A percentile compares a stretch with the other conserved stretches of the same genome.
Evolutionary conservation across 2,888 invertebrate genomes (phyloP).

Genomic region (Caradrina clavipalpis): DNA sequence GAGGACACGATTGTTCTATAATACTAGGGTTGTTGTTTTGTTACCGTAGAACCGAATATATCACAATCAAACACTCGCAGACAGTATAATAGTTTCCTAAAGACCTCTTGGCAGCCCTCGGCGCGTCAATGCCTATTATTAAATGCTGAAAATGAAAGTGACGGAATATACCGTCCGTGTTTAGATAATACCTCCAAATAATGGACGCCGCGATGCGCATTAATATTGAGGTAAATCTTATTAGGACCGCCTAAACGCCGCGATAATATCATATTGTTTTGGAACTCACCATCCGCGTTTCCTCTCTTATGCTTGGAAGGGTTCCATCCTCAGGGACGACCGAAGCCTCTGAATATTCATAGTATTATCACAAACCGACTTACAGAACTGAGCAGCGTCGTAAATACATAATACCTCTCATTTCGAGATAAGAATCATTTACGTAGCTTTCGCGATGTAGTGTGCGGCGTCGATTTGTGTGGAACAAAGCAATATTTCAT

Average conservation of each 20-base stretch:
- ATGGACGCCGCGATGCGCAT: slow-evolving; percentile 89
- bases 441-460: slow-evolving; percentile 66
- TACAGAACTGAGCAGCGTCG: slow-evolving; percentile 83
- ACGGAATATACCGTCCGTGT: slow-evolving; percentile 77
- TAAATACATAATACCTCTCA: slow-evolving; percentile 83
- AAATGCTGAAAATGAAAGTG: slow-evolving; percentile 76
- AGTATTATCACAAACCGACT: slow-evolving; percentile 88
- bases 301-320: slow-evolving; percentile 89
- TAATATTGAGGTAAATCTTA: slow-evolving; percentile 91
- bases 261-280: slow-evolving; percentile 91
- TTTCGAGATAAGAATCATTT: slow-evolving; percentile 77
- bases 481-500: slow-evolving; percentile 61
- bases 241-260: slow-evolving; percentile 89
- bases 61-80: slow-evolving; percentile 68
- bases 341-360: slow-evolving; percentile 87
- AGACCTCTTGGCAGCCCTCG: slow-evolving; percentile 68
- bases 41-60: slow-evolving; percentile 75
- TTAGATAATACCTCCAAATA: slow-evolving; percentile 88
- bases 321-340: slow-evolving; percentile 86
- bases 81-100: slow-evolving; percentile 72
- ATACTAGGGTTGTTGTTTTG: slow-evolving; percentile 85
- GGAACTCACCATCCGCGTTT: slow-evolving; percentile 88
- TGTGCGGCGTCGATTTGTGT: slow-evolving; percentile 61
- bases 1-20: slow-evolving; percentile 87
- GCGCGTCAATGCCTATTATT: slow-evolving; percentile 67